phyloP scores from a whole-genome alignment of 2,113 vertebrate species.

The Solenodon paradoxus region DNA sequence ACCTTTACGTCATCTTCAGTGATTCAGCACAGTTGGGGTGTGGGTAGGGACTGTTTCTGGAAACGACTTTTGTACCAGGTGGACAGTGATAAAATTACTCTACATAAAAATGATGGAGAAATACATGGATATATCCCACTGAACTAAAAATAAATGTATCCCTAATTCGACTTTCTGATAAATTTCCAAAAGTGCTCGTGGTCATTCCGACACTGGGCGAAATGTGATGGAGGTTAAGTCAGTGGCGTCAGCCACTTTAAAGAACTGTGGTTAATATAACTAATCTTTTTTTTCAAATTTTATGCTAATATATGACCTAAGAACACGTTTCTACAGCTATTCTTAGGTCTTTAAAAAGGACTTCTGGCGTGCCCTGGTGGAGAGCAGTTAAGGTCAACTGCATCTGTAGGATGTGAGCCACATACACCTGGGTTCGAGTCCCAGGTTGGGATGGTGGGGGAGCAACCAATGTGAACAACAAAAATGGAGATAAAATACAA shows the following conservation, averaged over 20 bases:
- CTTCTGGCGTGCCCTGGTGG: too few relatives aligned
- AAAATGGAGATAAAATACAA: too few relatives aligned
- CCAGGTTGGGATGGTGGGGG: too few relatives aligned
- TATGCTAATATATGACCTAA: not conserved
- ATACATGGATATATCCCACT: not conserved
- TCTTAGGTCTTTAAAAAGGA: not conserved
- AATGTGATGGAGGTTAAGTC: not conserved
- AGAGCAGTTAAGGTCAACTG: too few relatives aligned
- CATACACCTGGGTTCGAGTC: too few relatives aligned
- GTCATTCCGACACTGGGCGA: not conserved
- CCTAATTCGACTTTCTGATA: not conserved
- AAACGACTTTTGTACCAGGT: not conserved
- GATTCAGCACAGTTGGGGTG: not conserved
- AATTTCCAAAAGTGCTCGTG: not conserved
- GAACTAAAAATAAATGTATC: not conserved
- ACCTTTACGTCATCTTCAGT: not conserved
- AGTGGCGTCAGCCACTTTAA: not conserved
- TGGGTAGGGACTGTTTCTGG: slow-evolving; percentile 15
- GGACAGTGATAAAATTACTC: not conserved
- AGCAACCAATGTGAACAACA: too few relatives aligned
- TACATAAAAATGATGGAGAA: not conserved
- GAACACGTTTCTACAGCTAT: not conserved
- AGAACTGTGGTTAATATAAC: not conserved
- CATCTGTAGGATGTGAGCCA: too few relatives aligned
- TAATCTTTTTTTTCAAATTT: not conserved